phyloP scores from a whole-genome alignment of 2,113 vertebrate genomes.

The Archocentrus centrarchus region DNA sequence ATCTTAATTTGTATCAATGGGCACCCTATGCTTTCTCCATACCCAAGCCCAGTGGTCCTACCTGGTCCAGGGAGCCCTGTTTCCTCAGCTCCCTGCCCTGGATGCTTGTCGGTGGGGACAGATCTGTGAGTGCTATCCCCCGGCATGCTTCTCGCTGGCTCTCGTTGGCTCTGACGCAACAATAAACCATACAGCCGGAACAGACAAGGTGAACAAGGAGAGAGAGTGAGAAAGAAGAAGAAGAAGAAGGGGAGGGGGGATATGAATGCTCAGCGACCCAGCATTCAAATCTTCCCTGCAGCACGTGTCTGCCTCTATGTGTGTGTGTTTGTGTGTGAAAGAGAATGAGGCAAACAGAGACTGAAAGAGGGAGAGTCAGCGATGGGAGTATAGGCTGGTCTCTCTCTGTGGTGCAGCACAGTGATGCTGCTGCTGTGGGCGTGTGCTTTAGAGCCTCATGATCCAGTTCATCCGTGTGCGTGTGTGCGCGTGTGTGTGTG shows the following conservation, averaged over 20 bases:
- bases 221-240: constrained; percentile 43
- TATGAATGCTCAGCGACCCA: constrained; percentile 65
- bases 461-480: constrained; percentile 49
- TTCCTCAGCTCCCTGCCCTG: constrained; percentile 73
- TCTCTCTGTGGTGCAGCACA: constrained; percentile 54
- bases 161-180: constrained; percentile 77
- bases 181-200: constrained; percentile 70
- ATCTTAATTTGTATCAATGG: background rate
- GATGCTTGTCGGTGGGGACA: constrained; percentile 72
- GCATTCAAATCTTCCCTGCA: constrained; percentile 68
- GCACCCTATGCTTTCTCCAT: background rate
- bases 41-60: constrained; percentile 65
- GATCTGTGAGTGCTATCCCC: constrained; percentile 80
- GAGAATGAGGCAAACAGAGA: constrained; percentile 39
- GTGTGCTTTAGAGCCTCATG: constrained; percentile 56
- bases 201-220: constrained; percentile 71
- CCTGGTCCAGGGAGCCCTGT: constrained; percentile 81
- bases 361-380: constrained; percentile 56
- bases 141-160: constrained; percentile 79
- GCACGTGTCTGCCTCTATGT: constrained; percentile 65
- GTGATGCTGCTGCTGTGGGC: constrained; percentile 67
- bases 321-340: constrained; percentile 47
- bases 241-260: constrained; percentile 25
- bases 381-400: constrained; percentile 41
- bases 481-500: background rate